Base-by-base conservation (phyloP, 2,888 invertebrate species). In the Mythimna albipuncta region DNA sequence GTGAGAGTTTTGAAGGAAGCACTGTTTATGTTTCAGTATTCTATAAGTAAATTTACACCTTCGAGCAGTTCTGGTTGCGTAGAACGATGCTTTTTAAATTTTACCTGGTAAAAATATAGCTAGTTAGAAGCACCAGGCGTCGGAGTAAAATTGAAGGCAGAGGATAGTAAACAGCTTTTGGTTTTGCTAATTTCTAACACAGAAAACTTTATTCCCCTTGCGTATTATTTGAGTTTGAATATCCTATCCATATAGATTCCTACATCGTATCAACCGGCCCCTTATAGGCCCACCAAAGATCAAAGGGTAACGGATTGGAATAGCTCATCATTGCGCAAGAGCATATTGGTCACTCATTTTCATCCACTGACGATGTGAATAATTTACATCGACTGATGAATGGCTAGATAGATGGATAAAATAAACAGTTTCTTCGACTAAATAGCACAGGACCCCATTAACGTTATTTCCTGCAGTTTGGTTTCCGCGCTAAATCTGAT, bases 391-490 rank as follows among this genome's bases (percentile, higher is more conserved):
- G n/a, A 11, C 35, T n/a, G 35, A 62, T 64, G 64, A 50, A 55
- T 35, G 32, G 47, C 61, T 55, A 19, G 44, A 35, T 35, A 3
- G 21, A 63, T 38, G 11, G 41, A 52, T 72, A n/a, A 44, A 50
- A 68, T 79, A 76, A 61, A 73, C 55, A 62, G 26, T 77, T 77
- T 77, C 55, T 79, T 64, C 19, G 52, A 44, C 38, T n/a, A 73
- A 79, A 62, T 57, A 79, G 62, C 74, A 65, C 80, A 77, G 65
- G 61, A 79, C 55, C 55, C n/a, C 62, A 52, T 77, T 73, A 65
- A 62, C 19, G 62, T 13, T 44, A 62, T 44, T 77, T 73, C 80
- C 76, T 79, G 55, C 44, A 44, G 41, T 62, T 19, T 21, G 21
- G 74, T 21, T 65, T 57, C 50, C 65, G 61, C 16, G 65, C 57